Base-by-base conservation (phyloP, 1,140 invertebrate species). In the Chironomus striatipennis region DNA sequence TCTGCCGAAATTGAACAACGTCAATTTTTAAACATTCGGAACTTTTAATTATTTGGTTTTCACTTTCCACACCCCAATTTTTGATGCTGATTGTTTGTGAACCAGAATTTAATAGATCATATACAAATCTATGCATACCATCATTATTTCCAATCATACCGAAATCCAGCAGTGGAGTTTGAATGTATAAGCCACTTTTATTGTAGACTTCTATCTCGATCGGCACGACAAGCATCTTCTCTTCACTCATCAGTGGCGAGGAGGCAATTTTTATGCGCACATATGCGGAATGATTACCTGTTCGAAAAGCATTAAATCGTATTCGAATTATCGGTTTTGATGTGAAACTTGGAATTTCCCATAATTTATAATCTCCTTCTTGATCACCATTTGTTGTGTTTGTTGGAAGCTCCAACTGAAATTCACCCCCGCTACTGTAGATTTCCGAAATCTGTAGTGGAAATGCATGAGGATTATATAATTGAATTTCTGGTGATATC, bases 381-480 rank as follows among this genome's bases (percentile, higher is more conserved):
- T 86, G 82, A 20, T 76, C 80, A 43, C 85, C 82, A 67, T 76
- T 79, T 21, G 80, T 88, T n/a, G 90, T 92, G 76, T 88, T 88
- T 74, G 47, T 57, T 57, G 95, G 94, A 79, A 98, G 85, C 84
- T 95, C 93, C 79, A 98, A 84, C 81, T 96, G 91, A 83, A 98
- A 90, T 84, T 96, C 94, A 75, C 91, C 90, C 74, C 94, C 94
- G 83, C 94, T 96, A 77, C 93, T 94, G 85, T 95, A 96, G 15
- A 82, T 76, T 79, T 83, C 79, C 1, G 79, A 76, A 85, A 95
- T 94, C 87, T 97, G 94, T 80, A 98, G 86, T 75, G 90, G 86
- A 77, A 90, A 86, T 78, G 89, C 87, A 82, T 95, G 92, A 78
- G 97, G 97, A 88, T 99, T 99, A 85, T 97, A 91, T 85, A 99